A percentile compares a stretch with the other conserved stretches of the same genome.
Evolutionary conservation across 2,888 invertebrate species (phyloP).

Genomic region (Agapostemon virescens): DNA sequence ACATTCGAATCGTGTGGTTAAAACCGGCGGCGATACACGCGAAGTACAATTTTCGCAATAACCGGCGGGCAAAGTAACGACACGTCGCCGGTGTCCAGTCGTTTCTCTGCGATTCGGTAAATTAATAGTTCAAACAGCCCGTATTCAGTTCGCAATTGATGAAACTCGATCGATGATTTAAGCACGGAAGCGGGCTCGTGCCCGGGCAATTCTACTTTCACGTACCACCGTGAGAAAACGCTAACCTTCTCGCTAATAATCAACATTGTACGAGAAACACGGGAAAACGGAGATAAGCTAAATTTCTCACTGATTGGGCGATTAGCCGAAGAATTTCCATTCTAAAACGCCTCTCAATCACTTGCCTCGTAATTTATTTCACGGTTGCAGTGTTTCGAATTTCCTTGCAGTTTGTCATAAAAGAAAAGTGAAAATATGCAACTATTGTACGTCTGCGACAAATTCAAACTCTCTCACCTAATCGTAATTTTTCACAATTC

Average conservation of each 20-base stretch:
- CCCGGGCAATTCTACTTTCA: slow-evolving; percentile 12
- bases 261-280: not conserved
- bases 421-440: too few species aligned
- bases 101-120: not conserved
- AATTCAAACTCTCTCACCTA: too few species aligned
- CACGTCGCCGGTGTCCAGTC: slow-evolving; percentile 3
- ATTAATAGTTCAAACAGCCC: not conserved
- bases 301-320: too few species aligned
- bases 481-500: too few species aligned
- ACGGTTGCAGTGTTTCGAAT: too few species aligned
- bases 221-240: slow-evolving; percentile 15
- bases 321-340: too few species aligned
- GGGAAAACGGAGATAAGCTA: not conserved
- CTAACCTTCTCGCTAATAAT: slow-evolving; percentile 16
- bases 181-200: not conserved
- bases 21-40: slow-evolving; percentile 5
- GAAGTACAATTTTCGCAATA: slow-evolving; percentile 18
- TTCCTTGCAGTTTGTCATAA: too few species aligned
- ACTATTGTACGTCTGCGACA: too few species aligned
- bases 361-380: too few species aligned
- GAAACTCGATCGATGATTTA: not conserved
- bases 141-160: not conserved
- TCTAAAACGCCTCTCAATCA: too few species aligned
- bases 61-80: slow-evolving; percentile 1
- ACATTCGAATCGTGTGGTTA: slow-evolving; percentile 28